Percentiles rank a stretch among this genome's conserved stretches.
These are phyloP conservation scores for Chorisops tibialis DNA, from an alignment of 2,888 invertebrate genomes.

Conservation along the genomic window DNA sequence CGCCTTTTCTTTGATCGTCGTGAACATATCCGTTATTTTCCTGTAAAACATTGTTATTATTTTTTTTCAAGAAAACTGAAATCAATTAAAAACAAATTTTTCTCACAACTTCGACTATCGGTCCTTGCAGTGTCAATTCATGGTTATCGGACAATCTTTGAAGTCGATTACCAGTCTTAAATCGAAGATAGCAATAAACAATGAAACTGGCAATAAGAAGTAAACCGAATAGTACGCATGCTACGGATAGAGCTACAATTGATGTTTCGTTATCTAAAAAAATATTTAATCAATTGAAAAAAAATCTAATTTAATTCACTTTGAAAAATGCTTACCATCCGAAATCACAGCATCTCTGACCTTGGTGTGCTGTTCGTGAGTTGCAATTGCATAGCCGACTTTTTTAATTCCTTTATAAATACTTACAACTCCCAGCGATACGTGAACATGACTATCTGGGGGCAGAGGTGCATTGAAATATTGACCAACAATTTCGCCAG, in stretches of 20 bases:
- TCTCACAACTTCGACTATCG: constrained; percentile 67
- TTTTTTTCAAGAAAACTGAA: neutral
- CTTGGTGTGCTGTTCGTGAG: constrained; percentile 50
- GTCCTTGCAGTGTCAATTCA: constrained; percentile 72
- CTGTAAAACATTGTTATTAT: constrained; percentile 38
- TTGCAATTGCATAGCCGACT: constrained; percentile 62
- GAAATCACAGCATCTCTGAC: constrained; percentile 11
- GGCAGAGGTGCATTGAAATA: constrained; percentile 74
- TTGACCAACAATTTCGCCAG: constrained; percentile 67
- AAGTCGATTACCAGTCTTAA: constrained; percentile 46
- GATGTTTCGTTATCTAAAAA: constrained; percentile 29
- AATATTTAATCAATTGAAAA: neutral
- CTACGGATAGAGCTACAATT: constrained; percentile 56
- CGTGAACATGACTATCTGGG: constrained; percentile 60
- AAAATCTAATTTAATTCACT: too few species aligned
- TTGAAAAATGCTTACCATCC: constrained; percentile 53
- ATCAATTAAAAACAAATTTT: too few species aligned
- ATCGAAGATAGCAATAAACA: constrained; percentile 54
- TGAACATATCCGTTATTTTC: constrained; percentile 76
- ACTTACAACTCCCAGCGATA: constrained; percentile 71
- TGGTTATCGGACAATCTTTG: constrained; percentile 59
- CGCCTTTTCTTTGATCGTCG: constrained; percentile 73
- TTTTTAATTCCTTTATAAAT: constrained; percentile 63
- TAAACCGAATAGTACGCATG: constrained; percentile 67
- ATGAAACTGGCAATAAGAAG: constrained; percentile 62